Percentiles rank a stretch among this genome's conserved stretches.
Evolutionary conservation across 2,888 invertebrate species (phyloP).

Genomic region (Drosophila anomalata): DNA sequence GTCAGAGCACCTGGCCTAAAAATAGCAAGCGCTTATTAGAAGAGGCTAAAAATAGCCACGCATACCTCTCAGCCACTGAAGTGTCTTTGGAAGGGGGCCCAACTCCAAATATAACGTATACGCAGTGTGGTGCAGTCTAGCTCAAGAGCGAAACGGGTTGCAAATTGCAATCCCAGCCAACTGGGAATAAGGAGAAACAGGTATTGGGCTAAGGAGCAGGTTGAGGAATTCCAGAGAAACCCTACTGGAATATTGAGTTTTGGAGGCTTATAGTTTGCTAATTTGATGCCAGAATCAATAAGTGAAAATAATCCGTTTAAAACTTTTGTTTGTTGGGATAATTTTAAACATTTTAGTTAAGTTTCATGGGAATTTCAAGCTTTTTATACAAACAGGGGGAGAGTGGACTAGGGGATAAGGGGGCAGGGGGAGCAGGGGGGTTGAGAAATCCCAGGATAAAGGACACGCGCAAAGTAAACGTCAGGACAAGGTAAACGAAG

Average conservation of each 20-base stretch:
- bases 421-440: background rate
- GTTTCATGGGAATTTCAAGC: conserved; percentile 56
- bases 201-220: conserved; percentile 2
- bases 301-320: too few species aligned
- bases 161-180: conserved; percentile 15
- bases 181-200: conserved; percentile 29
- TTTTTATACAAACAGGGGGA: conserved; percentile 46
- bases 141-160: conserved; percentile 9
- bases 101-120: conserved; percentile 29
- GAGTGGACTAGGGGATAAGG: too few species aligned
- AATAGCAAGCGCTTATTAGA: conserved; percentile 78
- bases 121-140: conserved; percentile 30
- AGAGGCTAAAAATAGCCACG: conserved; percentile 74
- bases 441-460: conserved; percentile 42
- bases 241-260: conserved; percentile 12
- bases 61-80: conserved; percentile 29
- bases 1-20: conserved; percentile 64
- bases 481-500: conserved; percentile 60
- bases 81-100: conserved; percentile 4
- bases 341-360: conserved; percentile 60
- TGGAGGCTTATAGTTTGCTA: background rate
- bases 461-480: conserved; percentile 45
- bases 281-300: too few species aligned
- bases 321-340: too few species aligned
- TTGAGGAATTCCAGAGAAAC: conserved; percentile 19